phyloP scores from a whole-genome alignment of 2,888 invertebrate genomes.

The Pycnomerus fuliginosus region DNA sequence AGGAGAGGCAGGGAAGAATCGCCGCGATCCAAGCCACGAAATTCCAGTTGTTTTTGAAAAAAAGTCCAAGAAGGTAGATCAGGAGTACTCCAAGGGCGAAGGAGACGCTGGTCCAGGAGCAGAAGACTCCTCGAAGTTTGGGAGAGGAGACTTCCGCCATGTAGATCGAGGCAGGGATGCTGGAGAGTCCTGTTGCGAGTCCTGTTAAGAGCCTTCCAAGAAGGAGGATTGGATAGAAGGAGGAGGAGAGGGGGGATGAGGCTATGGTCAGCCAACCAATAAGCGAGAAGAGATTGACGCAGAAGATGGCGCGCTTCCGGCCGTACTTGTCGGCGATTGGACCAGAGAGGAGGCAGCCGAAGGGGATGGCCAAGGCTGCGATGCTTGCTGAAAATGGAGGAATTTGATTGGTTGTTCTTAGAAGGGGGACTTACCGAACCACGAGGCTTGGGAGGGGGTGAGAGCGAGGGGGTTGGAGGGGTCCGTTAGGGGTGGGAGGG shows the following conservation, averaged over 20 bases:
- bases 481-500: conserved; percentile 51
- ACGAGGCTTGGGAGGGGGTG: conserved; percentile 53
- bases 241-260: conserved; percentile 42
- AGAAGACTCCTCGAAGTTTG: conserved; percentile 54
- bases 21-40: conserved; percentile 51
- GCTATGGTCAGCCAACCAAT: conserved; percentile 58
- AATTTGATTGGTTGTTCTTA: too few relatives aligned
- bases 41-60: conserved; percentile 56
- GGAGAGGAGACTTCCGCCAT: conserved; percentile 56
- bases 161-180: conserved; percentile 58
- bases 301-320: conserved; percentile 53
- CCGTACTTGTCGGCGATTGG: conserved; percentile 57
- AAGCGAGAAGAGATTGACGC: conserved; percentile 54
- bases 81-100: conserved; percentile 57
- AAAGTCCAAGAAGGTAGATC: conserved; percentile 56
- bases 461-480: conserved; percentile 44
- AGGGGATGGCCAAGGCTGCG: conserved; percentile 57
- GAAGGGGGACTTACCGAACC: conserved; percentile 56
- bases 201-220: conserved; percentile 55
- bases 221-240: conserved; percentile 48
- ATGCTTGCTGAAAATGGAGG: conserved; percentile 53
- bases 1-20: conserved; percentile 51
- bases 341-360: conserved; percentile 58
- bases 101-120: conserved; percentile 58
- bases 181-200: conserved; percentile 56